phyloP scores from a whole-genome alignment of 2,113 vertebrate genomes.

The Microcebus ravelobensis region DNA sequence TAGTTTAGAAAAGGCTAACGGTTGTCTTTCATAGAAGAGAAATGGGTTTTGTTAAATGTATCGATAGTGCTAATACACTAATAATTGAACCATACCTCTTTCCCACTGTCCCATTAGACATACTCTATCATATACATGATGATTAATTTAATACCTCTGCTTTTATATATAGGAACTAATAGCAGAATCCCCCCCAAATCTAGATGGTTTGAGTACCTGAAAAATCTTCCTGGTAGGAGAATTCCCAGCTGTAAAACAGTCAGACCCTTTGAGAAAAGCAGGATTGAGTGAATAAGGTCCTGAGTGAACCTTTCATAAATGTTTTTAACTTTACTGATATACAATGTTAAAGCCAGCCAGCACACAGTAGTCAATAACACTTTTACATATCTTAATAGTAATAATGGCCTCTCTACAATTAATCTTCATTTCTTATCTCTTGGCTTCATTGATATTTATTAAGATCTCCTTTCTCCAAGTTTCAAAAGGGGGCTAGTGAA shows the following conservation, averaged over 20 bases:
- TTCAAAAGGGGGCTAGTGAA: neutral
- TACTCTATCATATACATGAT: conserved; percentile 9
- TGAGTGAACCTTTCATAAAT: neutral
- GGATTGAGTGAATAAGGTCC: neutral
- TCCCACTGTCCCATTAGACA: conserved; percentile 40
- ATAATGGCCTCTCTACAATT: neutral
- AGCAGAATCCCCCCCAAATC: conserved; percentile 31
- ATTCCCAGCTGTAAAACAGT: neutral
- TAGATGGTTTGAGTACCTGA: neutral
- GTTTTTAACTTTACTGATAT: neutral
- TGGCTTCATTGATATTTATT: neutral
- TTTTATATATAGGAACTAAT: neutral
- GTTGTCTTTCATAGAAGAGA: conserved; percentile 65
- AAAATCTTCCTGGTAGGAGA: neutral
- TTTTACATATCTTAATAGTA: conserved; percentile 3
- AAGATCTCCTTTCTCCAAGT: neutral
- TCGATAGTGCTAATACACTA: conserved; percentile 76
- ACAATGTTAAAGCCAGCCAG: neutral
- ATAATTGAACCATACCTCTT: conserved; percentile 81
- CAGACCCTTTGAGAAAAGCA: neutral
- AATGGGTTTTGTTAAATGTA: conserved; percentile 78
- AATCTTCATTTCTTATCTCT: neutral
- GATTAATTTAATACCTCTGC: neutral
- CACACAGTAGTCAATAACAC: neutral
- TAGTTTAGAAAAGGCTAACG: conserved; percentile 72